Evolutionary conservation across 2,797 vertebrate species (phyloP).

Genomic region (Aphelocoma californica): DNA sequence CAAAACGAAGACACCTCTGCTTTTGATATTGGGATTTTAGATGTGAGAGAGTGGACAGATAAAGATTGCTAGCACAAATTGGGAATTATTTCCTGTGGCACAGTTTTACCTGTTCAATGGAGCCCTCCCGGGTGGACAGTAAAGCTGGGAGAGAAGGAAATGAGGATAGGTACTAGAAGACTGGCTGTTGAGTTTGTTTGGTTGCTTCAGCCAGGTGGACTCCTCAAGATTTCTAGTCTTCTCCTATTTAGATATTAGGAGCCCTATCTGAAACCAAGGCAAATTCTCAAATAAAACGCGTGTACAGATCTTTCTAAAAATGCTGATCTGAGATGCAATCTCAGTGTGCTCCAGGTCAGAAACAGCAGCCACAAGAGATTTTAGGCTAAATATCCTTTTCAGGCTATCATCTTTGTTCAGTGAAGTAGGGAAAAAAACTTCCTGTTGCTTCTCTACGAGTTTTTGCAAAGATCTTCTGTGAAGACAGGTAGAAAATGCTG

Average conservation of each 20-base stretch:
- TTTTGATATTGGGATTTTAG: conserved; percentile 31
- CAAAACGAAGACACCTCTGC: conserved; percentile 1
- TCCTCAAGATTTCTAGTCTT: not conserved
- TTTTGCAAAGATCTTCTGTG: not conserved
- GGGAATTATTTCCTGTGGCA: not conserved
- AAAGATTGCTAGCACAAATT: not conserved
- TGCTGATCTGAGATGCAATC: not conserved
- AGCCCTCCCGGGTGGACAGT: not conserved
- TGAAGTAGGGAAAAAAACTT: not conserved
- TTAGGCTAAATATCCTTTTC: not conserved
- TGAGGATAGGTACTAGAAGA: not conserved
- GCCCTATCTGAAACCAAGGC: not conserved
- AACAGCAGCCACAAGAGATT: not conserved
- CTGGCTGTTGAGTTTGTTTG: not conserved
- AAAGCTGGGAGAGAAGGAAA: not conserved
- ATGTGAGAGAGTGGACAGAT: not conserved
- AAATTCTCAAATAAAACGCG: not conserved
- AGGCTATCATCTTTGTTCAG: not conserved
- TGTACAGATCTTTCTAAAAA: not conserved
- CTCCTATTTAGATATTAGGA: not conserved
- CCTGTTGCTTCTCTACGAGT: not conserved
- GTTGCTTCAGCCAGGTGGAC: not conserved
- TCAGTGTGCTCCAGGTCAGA: not conserved
- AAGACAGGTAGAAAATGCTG: not conserved
- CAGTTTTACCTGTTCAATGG: rapidly evolving